Percentiles rank a stretch among this genome's conserved stretches.
These are phyloP conservation scores for Amphimallon solstitiale DNA, from an alignment of 2,888 invertebrate genomes.

Conservation along the genomic window DNA sequence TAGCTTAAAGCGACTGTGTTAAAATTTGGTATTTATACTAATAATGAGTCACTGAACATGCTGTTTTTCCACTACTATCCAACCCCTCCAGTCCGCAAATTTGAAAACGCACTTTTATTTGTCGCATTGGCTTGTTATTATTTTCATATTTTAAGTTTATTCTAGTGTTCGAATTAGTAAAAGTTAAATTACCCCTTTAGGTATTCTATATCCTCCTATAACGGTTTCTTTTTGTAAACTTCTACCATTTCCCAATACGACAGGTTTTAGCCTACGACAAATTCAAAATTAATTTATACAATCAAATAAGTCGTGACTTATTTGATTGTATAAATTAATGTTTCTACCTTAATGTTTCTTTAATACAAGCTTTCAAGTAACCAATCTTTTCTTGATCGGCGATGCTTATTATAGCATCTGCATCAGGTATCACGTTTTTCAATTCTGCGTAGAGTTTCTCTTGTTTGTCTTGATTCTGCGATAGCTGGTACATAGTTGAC, in stretches of 20 bases:
- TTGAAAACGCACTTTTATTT: too few relatives aligned
- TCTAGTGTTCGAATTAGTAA: too few relatives aligned
- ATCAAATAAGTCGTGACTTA: not conserved
- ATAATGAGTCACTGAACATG: too few relatives aligned
- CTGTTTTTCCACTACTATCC: too few relatives aligned
- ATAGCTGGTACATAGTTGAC: conserved; percentile 79
- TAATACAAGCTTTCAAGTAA: conserved; percentile 80
- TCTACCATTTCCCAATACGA: conserved; percentile 82
- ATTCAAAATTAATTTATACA: not conserved
- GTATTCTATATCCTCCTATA: conserved; percentile 81
- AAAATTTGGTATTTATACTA: too few relatives aligned
- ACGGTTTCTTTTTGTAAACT: conserved; percentile 79
- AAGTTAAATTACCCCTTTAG: conserved; percentile 74
- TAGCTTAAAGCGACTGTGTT: too few relatives aligned
- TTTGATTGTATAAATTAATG: not conserved
- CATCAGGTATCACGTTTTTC: conserved; percentile 66
- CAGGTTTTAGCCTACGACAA: conserved; percentile 78
- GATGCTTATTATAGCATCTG: conserved; percentile 68
- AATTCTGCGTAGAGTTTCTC: conserved; percentile 73
- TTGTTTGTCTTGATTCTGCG: conserved; percentile 76
- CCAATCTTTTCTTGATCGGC: conserved; percentile 73
- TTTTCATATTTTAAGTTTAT: too few relatives aligned
- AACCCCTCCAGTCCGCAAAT: too few relatives aligned
- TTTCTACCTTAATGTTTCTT: conserved; percentile 76
- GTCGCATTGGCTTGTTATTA: too few relatives aligned